Evolutionary conservation across 2,113 vertebrate genomes (phyloP), one percentile per base, ranked within the genome.

Genomic region (Henicopernis longicauda): DNA sequence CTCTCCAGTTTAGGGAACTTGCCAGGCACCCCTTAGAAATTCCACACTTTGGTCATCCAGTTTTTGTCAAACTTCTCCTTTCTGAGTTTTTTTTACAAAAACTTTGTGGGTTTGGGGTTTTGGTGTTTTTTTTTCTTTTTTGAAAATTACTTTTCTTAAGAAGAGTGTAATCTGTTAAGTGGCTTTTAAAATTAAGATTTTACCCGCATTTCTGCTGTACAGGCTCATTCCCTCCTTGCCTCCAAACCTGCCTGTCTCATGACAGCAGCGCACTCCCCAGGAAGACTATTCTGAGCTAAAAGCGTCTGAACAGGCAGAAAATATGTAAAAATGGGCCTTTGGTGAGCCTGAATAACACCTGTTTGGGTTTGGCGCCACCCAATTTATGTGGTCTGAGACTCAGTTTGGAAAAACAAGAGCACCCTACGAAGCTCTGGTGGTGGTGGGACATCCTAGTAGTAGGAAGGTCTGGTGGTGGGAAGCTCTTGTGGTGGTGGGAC

Each of bases 1-100:
- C 65, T 82, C 34, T 72, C 16, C 20, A 25, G 19, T 89, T 94
- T 91, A 55, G 44, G 80, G 89, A 96, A 95, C 65, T 93, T 90
- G 69, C 14, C 38, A 74, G 59, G 27, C 76, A 38, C 17, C 9
- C 34, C 32, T 76, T 80, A 62, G 40, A 62, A 67, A 57, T 87
- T 88, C 49, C 55, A 49, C 54, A 20, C 1, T 0, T 40, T 54
- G 17, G n/a, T 74, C 36, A 73, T 49, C 54, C 59, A 58, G 16
- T 29, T 71, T 74, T 78, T 67, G 40, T 81, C 59, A 5, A 76
- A 76, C 78, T 93, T 90, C 71, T 91, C 61, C 61, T 96, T 96
- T 93, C 58, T 73, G 80, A 67, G 63, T 1, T 11, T 49, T 66
- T 49, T 86, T 89, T 8, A 40, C 27, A 91, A 50, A 36, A 91